A percentile compares a stretch with the other conserved stretches of the same genome.
phyloP scores from a whole-genome alignment of 2,113 vertebrate genomes.

The Hemibagrus wyckioides region DNA sequence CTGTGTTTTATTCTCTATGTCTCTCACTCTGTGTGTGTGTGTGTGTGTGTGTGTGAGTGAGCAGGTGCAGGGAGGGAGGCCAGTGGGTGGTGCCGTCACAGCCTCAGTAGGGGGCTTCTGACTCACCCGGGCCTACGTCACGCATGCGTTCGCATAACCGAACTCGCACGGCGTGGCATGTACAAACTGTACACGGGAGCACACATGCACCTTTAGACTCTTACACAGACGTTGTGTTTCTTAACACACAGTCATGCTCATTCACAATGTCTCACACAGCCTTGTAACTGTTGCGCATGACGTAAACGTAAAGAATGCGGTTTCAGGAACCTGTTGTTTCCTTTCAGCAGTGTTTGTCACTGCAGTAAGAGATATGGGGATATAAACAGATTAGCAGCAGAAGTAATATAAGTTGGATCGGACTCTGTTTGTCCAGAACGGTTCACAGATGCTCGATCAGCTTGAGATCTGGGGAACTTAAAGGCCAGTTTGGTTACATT shows the following conservation, averaged over 20 bases:
- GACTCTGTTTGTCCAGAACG: no score
- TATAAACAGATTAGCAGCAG: no score
- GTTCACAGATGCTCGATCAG: no score
- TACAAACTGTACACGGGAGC: constrained; percentile 43
- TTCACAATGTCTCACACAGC: constrained; percentile 7
- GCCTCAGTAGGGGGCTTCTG: constrained; percentile 69
- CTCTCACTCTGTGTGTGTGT: constrained; percentile 19
- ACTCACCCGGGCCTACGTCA: constrained; percentile 64
- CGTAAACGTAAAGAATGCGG: not conserved
- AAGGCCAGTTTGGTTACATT: no score
- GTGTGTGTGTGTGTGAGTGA: constrained; percentile 53
- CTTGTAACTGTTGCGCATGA: constrained; percentile 6
- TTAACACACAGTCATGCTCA: constrained; percentile 15
- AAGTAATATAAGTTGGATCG: no score
- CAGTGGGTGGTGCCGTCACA: constrained; percentile 75
- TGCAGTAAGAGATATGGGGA: not conserved
- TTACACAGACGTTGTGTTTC: constrained; percentile 52
- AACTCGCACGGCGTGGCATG: constrained; percentile 22
- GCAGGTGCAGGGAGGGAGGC: constrained; percentile 77
- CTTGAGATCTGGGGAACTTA: no score
- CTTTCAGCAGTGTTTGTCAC: not conserved
- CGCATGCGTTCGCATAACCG: constrained; percentile 21
- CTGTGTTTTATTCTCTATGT: constrained; percentile 1
- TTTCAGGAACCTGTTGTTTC: not conserved
- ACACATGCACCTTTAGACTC: constrained; percentile 54